Percentiles rank a stretch among this genome's conserved stretches.
Conservation (phyloP, 2,888 invertebrate species). For the Ophion ellenae region DNA sequence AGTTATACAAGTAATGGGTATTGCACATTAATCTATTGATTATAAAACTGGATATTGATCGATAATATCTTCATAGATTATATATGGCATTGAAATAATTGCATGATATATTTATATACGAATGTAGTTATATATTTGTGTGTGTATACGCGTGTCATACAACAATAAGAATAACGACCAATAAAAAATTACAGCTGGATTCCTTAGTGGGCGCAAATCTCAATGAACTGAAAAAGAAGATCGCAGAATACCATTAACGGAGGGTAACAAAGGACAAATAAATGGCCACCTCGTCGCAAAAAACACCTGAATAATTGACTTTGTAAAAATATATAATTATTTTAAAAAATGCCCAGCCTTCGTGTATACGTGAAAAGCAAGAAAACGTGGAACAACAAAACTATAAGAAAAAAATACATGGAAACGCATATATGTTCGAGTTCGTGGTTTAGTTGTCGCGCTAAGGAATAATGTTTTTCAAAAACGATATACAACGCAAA, state of each 20-base stretch:
- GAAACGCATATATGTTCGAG: neutral
- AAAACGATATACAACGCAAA: neutral
- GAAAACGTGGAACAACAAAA: neutral
- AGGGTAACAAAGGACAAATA: slow-evolving; percentile 7
- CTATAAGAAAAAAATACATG: neutral
- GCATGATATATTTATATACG: too few relatives aligned
- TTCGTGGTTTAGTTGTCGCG: neutral
- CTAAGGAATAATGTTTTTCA: neutral
- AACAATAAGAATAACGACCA: neutral
- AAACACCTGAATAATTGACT: slow-evolving; percentile 40
- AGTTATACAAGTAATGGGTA: too few relatives aligned
- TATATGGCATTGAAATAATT: too few relatives aligned
- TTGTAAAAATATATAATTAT: slow-evolving; percentile 54
- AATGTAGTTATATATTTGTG: too few relatives aligned
- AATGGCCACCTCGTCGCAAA: neutral
- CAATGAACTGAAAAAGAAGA: slow-evolving; percentile 87
- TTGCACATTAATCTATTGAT: too few relatives aligned
- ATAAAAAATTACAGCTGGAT: slow-evolving; percentile 84
- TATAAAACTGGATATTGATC: too few relatives aligned
- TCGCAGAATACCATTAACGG: slow-evolving; percentile 86
- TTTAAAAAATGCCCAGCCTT: neutral
- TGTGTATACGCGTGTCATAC: neutral
- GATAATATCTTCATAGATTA: too few relatives aligned
- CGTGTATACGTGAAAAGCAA: slow-evolving; percentile 8
- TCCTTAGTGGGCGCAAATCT: slow-evolving; percentile 92